Percentiles rank a stretch among this genome's conserved stretches.
These are phyloP conservation scores for Acromyrmex heyeri DNA, from an alignment of 1,140 invertebrate species.

Conservation along the genomic window DNA sequence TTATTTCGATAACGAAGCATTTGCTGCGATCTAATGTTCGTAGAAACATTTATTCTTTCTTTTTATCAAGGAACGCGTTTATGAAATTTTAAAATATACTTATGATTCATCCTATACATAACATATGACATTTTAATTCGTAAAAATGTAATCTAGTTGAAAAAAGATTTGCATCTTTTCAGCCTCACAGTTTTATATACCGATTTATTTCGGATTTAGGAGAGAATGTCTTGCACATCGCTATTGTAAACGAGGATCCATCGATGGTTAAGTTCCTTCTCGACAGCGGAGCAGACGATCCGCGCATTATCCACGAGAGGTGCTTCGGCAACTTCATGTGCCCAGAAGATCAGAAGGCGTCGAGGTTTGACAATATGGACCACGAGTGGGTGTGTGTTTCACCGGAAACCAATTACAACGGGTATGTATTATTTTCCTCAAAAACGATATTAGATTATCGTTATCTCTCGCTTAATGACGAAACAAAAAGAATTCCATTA, in stretches of 20 bases:
- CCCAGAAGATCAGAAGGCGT: constrained; percentile 98
- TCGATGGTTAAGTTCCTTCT: constrained; percentile 98
- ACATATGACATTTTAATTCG: background rate
- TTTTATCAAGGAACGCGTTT: too few relatives aligned
- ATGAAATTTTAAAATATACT: too few relatives aligned
- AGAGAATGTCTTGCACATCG: constrained; percentile 97
- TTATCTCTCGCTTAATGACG: background rate
- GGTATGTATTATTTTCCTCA: constrained; percentile 87
- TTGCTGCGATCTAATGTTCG: too few relatives aligned
- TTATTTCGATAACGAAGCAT: too few relatives aligned
- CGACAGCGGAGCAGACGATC: constrained; percentile 94
- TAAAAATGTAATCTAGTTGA: background rate
- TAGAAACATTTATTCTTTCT: too few relatives aligned
- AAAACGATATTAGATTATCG: background rate
- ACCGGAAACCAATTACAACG: constrained; percentile 96
- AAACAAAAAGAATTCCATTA: background rate
- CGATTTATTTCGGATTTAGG: constrained; percentile 85
- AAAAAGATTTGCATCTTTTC: background rate
- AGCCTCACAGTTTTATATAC: background rate
- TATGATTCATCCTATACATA: too few relatives aligned
- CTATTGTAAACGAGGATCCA: constrained; percentile 99
- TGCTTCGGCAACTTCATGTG: constrained; percentile 98
- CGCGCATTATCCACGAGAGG: constrained; percentile 91
- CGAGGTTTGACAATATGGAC: constrained; percentile 94
- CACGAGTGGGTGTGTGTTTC: constrained; percentile 97